Conservation (phyloP, 2,888 invertebrate species). For the Candidula unifasciata region DNA sequence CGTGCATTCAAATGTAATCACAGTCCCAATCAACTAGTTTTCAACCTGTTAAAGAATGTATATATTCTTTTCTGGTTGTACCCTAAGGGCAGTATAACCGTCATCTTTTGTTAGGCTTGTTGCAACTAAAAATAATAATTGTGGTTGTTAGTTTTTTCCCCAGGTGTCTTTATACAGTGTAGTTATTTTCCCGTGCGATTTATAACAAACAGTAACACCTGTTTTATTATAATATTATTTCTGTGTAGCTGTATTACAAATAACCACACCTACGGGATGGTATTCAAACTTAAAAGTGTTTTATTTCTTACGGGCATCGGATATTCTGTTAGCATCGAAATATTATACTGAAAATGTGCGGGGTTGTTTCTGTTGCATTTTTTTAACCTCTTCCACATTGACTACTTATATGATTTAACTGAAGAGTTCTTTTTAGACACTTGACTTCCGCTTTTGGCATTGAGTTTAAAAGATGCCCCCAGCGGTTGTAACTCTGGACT, state of each 20-base stretch:
- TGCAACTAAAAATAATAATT: neutral
- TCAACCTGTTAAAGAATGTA: no score
- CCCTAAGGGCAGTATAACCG: no score
- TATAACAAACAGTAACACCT: neutral
- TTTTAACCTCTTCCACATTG: neutral
- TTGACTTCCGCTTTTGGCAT: constrained; percentile 5
- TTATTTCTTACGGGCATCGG: neutral
- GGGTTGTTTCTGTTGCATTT: constrained; percentile 1
- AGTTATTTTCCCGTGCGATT: neutral
- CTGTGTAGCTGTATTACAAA: neutral
- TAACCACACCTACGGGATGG: no score
- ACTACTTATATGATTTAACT: neutral
- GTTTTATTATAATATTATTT: neutral
- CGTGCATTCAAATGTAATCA: no score
- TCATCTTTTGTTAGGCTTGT: no score
- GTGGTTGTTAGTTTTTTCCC: constrained; percentile 3
- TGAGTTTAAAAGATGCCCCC: no score
- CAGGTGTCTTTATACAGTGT: neutral
- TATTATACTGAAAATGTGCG: constrained; percentile 3
- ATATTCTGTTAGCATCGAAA: neutral
- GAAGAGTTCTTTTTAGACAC: constrained; percentile 16
- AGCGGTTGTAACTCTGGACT: no score
- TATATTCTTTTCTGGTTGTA: no score
- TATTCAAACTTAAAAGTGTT: neutral
- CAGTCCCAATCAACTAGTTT: no score